Evolutionary conservation across 2,888 invertebrate species (phyloP).

Genomic region (Athrips mouffetella): DNA sequence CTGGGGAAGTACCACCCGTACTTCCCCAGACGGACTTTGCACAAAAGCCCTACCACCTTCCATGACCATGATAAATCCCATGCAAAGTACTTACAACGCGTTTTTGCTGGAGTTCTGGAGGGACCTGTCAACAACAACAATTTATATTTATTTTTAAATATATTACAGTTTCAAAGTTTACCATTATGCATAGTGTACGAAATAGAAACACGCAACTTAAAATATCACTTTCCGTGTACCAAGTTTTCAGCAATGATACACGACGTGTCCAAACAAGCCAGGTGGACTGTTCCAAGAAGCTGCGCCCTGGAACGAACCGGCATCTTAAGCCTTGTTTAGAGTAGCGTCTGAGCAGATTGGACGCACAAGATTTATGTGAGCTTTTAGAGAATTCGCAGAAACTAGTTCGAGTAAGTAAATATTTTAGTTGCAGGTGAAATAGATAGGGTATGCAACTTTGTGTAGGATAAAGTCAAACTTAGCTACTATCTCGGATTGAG

Average conservation of each 20-base stretch:
- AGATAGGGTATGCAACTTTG: not conserved
- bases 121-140: too few species aligned
- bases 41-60: too few species aligned
- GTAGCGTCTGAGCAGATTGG: conserved; percentile 25
- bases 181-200: too few species aligned
- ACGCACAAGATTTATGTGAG: conserved; percentile 10
- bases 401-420: not conserved
- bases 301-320: conserved; percentile 12
- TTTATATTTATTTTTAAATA: too few species aligned
- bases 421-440: not conserved
- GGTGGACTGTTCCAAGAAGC: conserved; percentile 2
- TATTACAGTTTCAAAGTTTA: too few species aligned
- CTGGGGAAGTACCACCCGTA: too few species aligned
- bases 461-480: not conserved
- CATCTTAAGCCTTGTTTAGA: conserved; percentile 41
- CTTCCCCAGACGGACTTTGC: too few species aligned
- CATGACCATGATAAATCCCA: too few species aligned
- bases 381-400: conserved; percentile 1
- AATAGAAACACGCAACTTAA: not conserved
- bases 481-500: too few species aligned
- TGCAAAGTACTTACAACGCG: too few species aligned
- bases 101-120: too few species aligned
- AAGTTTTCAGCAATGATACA: not conserved
- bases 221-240: not conserved
- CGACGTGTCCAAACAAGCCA: not conserved